A percentile compares a stretch with the other conserved stretches of the same genome.
Conservation (phyloP, 2,888 invertebrate species). For the Acanthopleura granulata region DNA sequence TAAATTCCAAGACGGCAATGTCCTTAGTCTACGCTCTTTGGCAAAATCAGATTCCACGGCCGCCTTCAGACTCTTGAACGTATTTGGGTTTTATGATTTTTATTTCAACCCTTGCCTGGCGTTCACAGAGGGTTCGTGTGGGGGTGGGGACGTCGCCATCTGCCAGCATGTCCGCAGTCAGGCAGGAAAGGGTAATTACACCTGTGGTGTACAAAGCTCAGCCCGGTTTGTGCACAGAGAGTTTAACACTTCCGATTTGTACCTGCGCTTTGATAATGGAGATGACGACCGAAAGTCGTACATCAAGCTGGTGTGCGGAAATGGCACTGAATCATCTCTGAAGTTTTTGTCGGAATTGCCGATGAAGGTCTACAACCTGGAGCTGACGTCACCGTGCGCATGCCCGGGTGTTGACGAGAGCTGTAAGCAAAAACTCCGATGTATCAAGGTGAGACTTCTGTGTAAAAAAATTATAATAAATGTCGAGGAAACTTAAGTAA, state of each 20-base stretch:
- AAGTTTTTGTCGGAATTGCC: not conserved
- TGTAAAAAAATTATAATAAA: too few species aligned
- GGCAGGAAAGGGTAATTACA: not conserved
- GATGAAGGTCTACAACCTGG: not conserved
- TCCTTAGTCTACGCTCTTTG: not conserved
- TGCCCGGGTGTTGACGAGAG: not conserved
- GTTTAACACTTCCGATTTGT: too few species aligned
- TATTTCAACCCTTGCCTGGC: not conserved
- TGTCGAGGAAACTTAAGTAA: too few species aligned
- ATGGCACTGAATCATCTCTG: not conserved
- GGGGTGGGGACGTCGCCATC: not conserved
- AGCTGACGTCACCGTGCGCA: constrained; percentile 8
- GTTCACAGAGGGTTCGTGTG: not conserved
- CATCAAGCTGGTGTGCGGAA: not conserved
- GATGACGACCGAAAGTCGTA: not conserved
- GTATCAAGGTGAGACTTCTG: too few species aligned
- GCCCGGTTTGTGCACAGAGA: constrained; percentile 1
- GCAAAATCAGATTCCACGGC: not conserved
- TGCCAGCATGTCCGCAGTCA: not conserved
- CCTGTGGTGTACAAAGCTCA: not conserved
- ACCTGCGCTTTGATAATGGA: not conserved
- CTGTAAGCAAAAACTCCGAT: not conserved
- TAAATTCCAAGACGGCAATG: not conserved
- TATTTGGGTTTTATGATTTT: not conserved
- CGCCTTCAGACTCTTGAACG: not conserved